A percentile compares a stretch with the other conserved stretches of the same genome.
These are phyloP conservation scores for Trypoxylon attenuatum DNA, from an alignment of 2,888 invertebrate genomes.

Conservation along the genomic window DNA sequence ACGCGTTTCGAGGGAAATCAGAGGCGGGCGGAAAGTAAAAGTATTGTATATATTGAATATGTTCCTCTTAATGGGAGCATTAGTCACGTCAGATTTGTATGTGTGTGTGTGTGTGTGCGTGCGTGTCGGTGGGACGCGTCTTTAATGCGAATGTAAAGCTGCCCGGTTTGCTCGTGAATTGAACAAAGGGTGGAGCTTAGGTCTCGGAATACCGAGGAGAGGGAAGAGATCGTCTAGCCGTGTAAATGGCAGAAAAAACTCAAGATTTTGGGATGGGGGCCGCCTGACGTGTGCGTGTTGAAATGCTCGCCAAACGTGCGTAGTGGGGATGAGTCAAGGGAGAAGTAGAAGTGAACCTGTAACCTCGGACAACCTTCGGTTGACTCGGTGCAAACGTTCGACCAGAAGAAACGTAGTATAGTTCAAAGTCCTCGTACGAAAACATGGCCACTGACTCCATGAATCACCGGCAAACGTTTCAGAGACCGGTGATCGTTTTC, in stretches of 20 bases:
- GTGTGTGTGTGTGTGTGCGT: no score
- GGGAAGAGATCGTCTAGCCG: constrained; percentile 37
- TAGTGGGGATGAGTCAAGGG: background rate
- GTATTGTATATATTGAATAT: no score
- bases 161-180: background rate
- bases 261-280: constrained; percentile 32
- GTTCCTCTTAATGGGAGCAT: no score
- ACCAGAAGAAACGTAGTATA: constrained; percentile 56
- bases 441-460: constrained; percentile 45
- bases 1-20: no score
- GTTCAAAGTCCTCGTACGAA: constrained; percentile 64
- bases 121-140: no score
- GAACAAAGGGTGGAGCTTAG: background rate
- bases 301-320: constrained; percentile 15
- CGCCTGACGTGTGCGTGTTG: constrained; percentile 8
- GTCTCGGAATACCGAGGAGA: background rate
- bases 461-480: constrained; percentile 8
- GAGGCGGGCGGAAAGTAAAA: no score
- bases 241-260: constrained; percentile 43
- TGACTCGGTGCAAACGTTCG: constrained; percentile 50
- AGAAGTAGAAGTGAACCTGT: constrained; percentile 30
- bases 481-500: background rate
- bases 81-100: no score
- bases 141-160: no score
- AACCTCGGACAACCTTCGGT: constrained; percentile 61